Evolutionary conservation across 1,140 invertebrate genomes (phyloP), one percentile per base, ranked within the genome.

Genomic region (Drosophila albomicans): DNA sequence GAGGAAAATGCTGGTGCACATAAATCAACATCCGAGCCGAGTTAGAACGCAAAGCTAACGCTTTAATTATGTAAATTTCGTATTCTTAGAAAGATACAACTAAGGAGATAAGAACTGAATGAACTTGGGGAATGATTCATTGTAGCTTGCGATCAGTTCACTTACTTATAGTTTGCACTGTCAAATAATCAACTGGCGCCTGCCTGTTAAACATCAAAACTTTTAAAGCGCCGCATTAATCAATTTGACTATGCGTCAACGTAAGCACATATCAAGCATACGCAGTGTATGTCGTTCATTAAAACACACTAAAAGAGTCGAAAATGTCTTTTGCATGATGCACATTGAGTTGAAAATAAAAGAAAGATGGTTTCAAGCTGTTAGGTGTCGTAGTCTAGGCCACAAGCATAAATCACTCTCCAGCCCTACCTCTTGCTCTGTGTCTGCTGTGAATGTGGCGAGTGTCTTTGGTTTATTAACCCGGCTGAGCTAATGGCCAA

Each of bases 391-490:
- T 64, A 84, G 76, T 72, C 65, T 87, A 68, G 72, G 84, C 79
- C 79, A 86, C 62, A 79, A 79, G 61, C 84, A 86, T 88, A 86
- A 87, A 88, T 89, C 85, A 87, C 77, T 74, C 41, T 15, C 52
- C 16, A 8, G 13, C 32, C 32, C 32, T 56, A n/a, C 15, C 3
- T 13, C 71, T 35, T 78, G 4, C 7, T 45, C 48, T 61, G 58
- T 52, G 41, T 20, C 59, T 56, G n/a, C 20, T 41, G n/a, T 46
- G 16, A 6, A 5, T 58, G 35, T 56, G 48, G 68, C 35, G 54
- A 51, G 51, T 52, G 71, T 67, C 76, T 63, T 69, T 86, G 79
- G 82, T 81, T 85, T 85, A 86, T 79, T 85, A 86, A 79, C 81
- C 74, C 70, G 54, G 20, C 65, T 57, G 38, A 48, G 59, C 69